Evolutionary conservation across 2,113 vertebrate genomes (phyloP), one percentile per base, ranked within the genome.

Genomic region (Tachycineta bicolor): DNA sequence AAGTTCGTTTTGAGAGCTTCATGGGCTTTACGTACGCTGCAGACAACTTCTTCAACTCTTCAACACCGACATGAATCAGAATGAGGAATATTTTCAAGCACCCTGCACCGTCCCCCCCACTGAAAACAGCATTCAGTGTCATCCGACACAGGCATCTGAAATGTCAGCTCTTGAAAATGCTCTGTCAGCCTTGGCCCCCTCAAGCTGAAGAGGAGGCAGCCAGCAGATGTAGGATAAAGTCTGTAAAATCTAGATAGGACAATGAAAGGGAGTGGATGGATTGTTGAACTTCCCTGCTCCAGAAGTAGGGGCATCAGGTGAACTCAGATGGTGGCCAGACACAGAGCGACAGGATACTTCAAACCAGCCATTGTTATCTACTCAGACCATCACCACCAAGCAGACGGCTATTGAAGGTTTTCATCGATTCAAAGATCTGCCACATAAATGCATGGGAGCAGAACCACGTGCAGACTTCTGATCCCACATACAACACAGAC

Each of bases 161-260:
- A 92, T 59, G 64, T 89, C 68, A 83, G 33, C 25, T 10, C 46
- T 85, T 83, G 63, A 93, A 95, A 96, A 62, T 62, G 67, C 68
- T 33, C 4, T 9, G n/a, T 94, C 85, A 95, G 67, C 31, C 58
- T 68, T 69, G 62, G 37, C 28, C 9, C 17, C 29, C 46, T 79
- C 58, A 46, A 37, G 44, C 22, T 71, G 37, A 44, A 83, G 78
- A 84, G 37, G n/a, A 69, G 49, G 16, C 22, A 90, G 59, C 9
- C 41, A 91, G 12, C 26, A 65, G 23, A 56, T 19, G 5, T 24
- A 73, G 84, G 39, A 59, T 34, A 55, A 56, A 12, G 24, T 53
- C 53, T 65, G 25, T 71, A 80, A 77, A 86, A 83, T 53, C 31
- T 65, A 34, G 37, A 73, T 5, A 53, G 46, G 22, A 49, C 18